Evolutionary conservation across 2,113 vertebrate genomes (phyloP).

Genomic region (Diadophis punctatus): DNA sequence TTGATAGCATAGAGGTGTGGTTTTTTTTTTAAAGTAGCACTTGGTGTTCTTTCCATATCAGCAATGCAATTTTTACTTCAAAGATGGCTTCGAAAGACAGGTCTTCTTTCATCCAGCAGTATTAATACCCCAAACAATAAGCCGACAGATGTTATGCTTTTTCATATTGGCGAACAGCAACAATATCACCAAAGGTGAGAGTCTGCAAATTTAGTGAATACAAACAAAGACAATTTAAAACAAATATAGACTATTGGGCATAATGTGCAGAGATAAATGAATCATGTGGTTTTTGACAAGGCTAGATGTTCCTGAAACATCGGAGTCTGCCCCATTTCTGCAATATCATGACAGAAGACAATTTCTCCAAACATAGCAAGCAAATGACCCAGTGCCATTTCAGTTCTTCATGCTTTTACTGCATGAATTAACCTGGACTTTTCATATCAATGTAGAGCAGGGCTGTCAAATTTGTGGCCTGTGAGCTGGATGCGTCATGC

Average conservation of each 20-base stretch:
- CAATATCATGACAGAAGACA: neutral
- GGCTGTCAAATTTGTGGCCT: too few species aligned
- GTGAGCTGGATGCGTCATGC: too few species aligned
- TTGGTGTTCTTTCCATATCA: conserved; percentile 31
- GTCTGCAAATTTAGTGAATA: conserved; percentile 75
- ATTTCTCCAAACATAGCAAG: neutral
- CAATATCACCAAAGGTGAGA: conserved; percentile 82
- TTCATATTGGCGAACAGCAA: conserved; percentile 88
- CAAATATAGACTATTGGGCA: neutral
- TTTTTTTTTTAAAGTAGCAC: neutral
- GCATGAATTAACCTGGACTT: neutral
- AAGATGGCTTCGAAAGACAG: conserved; percentile 19
- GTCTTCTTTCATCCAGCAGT: conserved; percentile 48
- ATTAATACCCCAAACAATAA: conserved; percentile 30
- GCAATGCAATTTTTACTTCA: conserved; percentile 42
- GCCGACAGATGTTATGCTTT: conserved; percentile 74
- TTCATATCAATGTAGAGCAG: neutral
- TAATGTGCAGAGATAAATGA: neutral
- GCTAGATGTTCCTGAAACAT: neutral
- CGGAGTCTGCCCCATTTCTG: neutral
- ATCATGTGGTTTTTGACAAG: neutral
- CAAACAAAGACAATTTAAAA: conserved; percentile 31
- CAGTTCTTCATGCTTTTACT: neutral
- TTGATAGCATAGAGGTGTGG: conserved; percentile 26
- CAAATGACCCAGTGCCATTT: neutral